phyloP scores from a whole-genome alignment of 2,797 vertebrate genomes.

The Nannoperca australis region DNA sequence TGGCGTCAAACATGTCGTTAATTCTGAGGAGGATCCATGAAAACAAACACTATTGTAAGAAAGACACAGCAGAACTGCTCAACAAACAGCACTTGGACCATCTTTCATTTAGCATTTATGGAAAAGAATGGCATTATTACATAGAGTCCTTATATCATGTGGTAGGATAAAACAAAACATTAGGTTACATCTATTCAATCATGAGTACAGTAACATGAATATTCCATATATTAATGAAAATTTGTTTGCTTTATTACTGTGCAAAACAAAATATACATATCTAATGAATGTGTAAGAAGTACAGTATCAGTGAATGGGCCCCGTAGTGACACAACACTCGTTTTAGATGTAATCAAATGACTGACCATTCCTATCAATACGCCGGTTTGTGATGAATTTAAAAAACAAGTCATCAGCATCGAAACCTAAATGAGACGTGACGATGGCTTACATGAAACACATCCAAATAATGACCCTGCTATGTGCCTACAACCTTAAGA shows the following conservation, averaged over 20 bases:
- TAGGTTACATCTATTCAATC: constrained; percentile 81
- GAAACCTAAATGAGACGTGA: constrained; percentile 35
- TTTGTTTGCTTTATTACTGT: constrained; percentile 83
- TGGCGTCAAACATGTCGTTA: neutral
- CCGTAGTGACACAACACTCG: constrained; percentile 53
- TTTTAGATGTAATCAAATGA: constrained; percentile 45
- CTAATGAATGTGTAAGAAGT: constrained; percentile 81
- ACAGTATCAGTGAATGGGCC: constrained; percentile 75
- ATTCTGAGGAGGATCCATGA: neutral
- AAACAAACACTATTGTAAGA: neutral
- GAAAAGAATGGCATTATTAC: constrained; percentile 64
- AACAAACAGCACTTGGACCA: constrained; percentile 35
- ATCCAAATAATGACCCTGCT: constrained; percentile 56
- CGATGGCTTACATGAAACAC: constrained; percentile 48
- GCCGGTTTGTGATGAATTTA: constrained; percentile 23
- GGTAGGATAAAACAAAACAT: constrained; percentile 75
- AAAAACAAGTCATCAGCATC: constrained; percentile 10
- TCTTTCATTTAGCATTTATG: constrained; percentile 78
- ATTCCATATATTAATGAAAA: constrained; percentile 83
- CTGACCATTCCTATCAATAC: constrained; percentile 67
- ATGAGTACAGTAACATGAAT: constrained; percentile 81
- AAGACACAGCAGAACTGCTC: neutral
- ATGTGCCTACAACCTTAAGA: constrained; percentile 65
- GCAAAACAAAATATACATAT: constrained; percentile 84
- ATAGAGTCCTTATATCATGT: constrained; percentile 77